Percentiles rank a stretch among this genome's conserved stretches.
phyloP scores from a whole-genome alignment of 2,888 invertebrate genomes.

The Lithosia quadra region DNA sequence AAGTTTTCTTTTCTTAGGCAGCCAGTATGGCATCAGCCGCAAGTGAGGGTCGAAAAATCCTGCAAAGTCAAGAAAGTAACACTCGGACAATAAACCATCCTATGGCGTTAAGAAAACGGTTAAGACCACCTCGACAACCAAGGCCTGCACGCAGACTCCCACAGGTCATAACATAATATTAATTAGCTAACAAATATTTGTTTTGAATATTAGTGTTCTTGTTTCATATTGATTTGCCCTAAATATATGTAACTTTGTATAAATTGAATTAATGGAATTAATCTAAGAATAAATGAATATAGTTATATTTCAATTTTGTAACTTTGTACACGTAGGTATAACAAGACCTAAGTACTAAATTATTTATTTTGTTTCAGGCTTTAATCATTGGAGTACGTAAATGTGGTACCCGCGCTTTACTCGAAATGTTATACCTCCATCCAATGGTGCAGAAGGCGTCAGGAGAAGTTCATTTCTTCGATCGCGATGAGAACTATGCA shows the following conservation, averaged over 20 bases:
- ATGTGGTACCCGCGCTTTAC: conserved; percentile 97
- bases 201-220: not conserved
- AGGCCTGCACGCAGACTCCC: conserved; percentile 80
- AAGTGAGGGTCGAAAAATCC: conserved; percentile 81
- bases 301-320: no score
- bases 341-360: no score
- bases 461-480: conserved; percentile 99
- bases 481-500: conserved; percentile 96
- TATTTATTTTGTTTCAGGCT: conserved; percentile 82
- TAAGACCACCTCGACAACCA: conserved; percentile 74
- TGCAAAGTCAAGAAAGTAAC: conserved; percentile 79
- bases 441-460: conserved; percentile 96
- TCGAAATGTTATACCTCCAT: conserved; percentile 98
- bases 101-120: conserved; percentile 78
- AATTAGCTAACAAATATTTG: not conserved
- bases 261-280: no score
- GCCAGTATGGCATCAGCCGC: conserved; percentile 87
- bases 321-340: no score
- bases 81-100: conserved; percentile 81
- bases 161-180: conserved; percentile 79
- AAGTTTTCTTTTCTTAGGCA: conserved; percentile 60
- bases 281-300: no score
- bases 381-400: conserved; percentile 98
- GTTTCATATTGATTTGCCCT: not conserved
- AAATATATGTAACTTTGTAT: no score